Percentiles rank a stretch among this genome's conserved stretches.
phyloP scores from a whole-genome alignment of 2,797 vertebrate species.

The Fundulus diaphanus region DNA sequence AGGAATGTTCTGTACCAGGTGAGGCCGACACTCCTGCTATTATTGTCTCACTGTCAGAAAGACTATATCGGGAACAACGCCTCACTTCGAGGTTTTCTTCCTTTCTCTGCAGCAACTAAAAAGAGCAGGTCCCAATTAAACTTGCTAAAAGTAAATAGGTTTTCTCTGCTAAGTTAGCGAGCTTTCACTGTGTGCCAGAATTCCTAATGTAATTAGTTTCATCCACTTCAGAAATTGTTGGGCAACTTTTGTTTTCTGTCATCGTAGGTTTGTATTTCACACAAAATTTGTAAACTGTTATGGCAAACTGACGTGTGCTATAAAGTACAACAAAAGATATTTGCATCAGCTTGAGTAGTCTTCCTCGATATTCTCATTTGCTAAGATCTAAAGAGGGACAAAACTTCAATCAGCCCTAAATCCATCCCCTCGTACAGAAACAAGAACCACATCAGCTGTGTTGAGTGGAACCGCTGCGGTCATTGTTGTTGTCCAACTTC shows the following conservation, averaged over 20 bases:
- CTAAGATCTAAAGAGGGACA: neutral
- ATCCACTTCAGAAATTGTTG: neutral
- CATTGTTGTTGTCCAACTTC: slow-evolving; percentile 22
- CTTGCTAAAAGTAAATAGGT: neutral
- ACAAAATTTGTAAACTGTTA: neutral
- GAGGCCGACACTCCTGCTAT: slow-evolving; percentile 52
- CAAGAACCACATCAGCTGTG: neutral
- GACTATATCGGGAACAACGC: slow-evolving; percentile 20
- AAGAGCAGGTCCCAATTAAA: neutral
- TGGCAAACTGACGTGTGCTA: neutral
- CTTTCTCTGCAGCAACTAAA: slow-evolving; percentile 21
- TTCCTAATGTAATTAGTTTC: too few species aligned
- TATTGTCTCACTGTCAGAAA: slow-evolving; percentile 50
- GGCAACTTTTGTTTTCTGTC: neutral
- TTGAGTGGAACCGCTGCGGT: slow-evolving; percentile 8
- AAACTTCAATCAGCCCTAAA: neutral
- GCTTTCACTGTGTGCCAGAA: too few species aligned
- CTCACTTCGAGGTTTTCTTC: slow-evolving; percentile 31
- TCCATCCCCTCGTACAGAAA: neutral
- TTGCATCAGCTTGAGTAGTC: neutral
- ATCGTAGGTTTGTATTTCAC: too few species aligned
- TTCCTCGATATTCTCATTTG: slow-evolving; percentile 6
- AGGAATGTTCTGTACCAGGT: slow-evolving; percentile 52
- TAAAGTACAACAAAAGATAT: neutral
- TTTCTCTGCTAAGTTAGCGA: too few species aligned